phyloP scores from a whole-genome alignment of 2,888 invertebrate genomes.

The Miltochrista miniata region DNA sequence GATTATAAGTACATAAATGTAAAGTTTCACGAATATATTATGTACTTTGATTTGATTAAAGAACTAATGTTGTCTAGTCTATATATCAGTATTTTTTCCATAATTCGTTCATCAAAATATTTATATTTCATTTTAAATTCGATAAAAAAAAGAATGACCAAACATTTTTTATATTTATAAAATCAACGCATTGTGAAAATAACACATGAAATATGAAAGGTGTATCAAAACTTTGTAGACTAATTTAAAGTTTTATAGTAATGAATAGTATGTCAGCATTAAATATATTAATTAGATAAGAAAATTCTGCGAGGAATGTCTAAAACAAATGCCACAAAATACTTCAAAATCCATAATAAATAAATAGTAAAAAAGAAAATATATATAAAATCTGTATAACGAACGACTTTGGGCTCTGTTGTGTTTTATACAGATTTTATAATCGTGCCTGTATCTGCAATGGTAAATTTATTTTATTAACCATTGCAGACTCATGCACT shows the following conservation, averaged over 20 bases:
- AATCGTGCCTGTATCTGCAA: conserved; percentile 45
- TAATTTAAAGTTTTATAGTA: too few species aligned
- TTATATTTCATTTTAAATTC: conserved; percentile 47
- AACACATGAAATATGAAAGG: too few species aligned
- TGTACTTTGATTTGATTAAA: conserved; percentile 44
- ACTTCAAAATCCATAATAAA: conserved; percentile 27
- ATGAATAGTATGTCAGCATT: too few species aligned
- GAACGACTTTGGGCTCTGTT: conserved; percentile 67
- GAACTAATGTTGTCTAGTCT: conserved; percentile 56
- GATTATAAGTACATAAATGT: conserved; percentile 40
- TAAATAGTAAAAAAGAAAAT: conserved; percentile 19
- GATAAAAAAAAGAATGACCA: conserved; percentile 56
- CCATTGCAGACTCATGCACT: conserved; percentile 25
- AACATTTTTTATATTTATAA: conserved; percentile 47
- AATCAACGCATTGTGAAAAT: too few species aligned
- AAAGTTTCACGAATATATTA: conserved; percentile 23
- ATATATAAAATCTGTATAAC: conserved; percentile 59
- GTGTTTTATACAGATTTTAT: conserved; percentile 58
- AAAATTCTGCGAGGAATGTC: conserved; percentile 48
- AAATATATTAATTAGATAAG: conserved; percentile 47
- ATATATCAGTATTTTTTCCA: conserved; percentile 47
- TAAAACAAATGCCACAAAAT: conserved; percentile 37
- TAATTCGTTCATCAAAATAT: conserved; percentile 35
- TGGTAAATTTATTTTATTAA: too few species aligned
- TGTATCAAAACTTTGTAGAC: too few species aligned